Base-by-base conservation (phyloP, 2,888 invertebrate species). In the Dynastes maya region DNA sequence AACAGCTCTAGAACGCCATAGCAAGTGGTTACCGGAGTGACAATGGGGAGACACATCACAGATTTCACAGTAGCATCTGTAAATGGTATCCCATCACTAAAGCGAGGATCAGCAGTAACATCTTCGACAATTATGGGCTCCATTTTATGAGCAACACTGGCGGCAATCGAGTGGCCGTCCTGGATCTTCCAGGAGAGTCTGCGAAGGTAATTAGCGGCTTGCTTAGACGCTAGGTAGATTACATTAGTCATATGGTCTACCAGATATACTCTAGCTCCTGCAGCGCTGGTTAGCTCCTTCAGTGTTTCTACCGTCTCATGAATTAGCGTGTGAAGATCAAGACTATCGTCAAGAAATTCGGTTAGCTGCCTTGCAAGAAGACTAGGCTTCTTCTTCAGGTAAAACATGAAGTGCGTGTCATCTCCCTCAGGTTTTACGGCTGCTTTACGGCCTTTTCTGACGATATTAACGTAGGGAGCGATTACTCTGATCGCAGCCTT, bases 1-100 rank as follows among this genome's bases (percentile, higher is more conserved):
- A 90, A 92, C 70, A 92, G 84, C 84, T 93, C 92, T 0, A 93
- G 86, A 0, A 93, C 91, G 1, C 92, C 92, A 77, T 91, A 90
- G 82, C 91, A 91, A 0, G 90, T 90, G 0, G 91, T 91, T 76
- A 91, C 90, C 32, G 75, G 75, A 51, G 91, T 91, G 1, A 92
- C 88, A 0, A 93, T 88, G 0, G 93, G 93, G 85, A 92, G 90
- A 82, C 91, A 91, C 0, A 93, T 86, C 0, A 92, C 92, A 0
- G 90, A 89, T 85, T 91, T 91, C 0, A 92, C 90, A 71, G 90
- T 90, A 49, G 91, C 88, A 79, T 85, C 91, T 91, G 89, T 51
- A 82, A 86, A 87, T 64, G 89, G 90, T 51, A 92, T 88, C 0
- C 92, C 92, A 55, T 91, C 90, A 0, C 91, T 89, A 86, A 92